Percentiles rank a stretch among this genome's conserved stretches.
phyloP scores from a whole-genome alignment of 2,797 vertebrate genomes.

The Spheniscus humboldti region DNA sequence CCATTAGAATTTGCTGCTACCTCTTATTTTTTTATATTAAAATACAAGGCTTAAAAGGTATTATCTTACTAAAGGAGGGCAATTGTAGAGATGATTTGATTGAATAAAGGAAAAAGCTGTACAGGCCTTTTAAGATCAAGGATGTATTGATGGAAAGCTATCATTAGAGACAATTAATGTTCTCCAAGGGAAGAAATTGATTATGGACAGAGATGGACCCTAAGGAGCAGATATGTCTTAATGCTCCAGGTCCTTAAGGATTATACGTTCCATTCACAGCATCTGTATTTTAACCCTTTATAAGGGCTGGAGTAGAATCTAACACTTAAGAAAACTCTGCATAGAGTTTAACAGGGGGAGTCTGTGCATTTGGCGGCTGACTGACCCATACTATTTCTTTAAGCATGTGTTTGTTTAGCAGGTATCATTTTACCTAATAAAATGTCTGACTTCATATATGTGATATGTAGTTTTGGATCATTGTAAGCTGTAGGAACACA shows the following conservation, averaged over 20 bases:
- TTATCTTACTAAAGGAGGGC: conserved; percentile 88
- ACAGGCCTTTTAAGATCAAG: conserved; percentile 88
- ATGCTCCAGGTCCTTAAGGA: conserved; percentile 78
- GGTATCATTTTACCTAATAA: not conserved
- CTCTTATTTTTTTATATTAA: conserved; percentile 93
- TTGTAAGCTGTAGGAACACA: not conserved
- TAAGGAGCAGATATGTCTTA: conserved; percentile 81
- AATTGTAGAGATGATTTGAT: conserved; percentile 90
- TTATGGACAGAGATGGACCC: conserved; percentile 88
- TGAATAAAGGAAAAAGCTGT: conserved; percentile 87
- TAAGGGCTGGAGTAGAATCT: conserved; percentile 13
- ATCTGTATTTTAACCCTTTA: conserved; percentile 78
- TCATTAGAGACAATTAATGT: conserved; percentile 96
- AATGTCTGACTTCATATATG: not conserved
- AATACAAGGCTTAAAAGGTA: conserved; percentile 92
- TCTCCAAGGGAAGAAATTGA: conserved; percentile 87
- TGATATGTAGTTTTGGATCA: not conserved
- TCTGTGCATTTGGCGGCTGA: not conserved
- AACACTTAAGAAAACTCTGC: conserved; percentile 4
- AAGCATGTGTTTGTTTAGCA: not conserved
- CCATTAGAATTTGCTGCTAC: conserved; percentile 84
- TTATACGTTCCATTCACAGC: conserved; percentile 77
- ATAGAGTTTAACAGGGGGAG: not conserved
- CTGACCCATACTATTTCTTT: not conserved
- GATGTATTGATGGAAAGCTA: conserved; percentile 91